Conservation (phyloP, 2,888 invertebrate species). For the Phaedon cochleariae region DNA sequence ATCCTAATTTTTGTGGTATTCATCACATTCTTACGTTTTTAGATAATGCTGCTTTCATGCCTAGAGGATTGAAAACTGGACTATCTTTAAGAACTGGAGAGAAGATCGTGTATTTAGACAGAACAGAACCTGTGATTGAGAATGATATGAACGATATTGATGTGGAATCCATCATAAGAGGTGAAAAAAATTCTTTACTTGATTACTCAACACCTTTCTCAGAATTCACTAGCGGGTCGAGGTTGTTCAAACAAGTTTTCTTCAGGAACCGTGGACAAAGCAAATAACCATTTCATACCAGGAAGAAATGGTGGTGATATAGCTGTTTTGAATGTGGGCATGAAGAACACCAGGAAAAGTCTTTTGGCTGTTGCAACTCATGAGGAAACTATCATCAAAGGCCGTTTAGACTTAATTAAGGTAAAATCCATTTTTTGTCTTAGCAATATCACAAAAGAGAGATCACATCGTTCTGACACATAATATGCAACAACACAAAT, state of each 20-base stretch:
- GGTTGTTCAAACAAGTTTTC: too few species aligned
- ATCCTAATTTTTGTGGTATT: not conserved
- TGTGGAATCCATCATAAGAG: constrained; percentile 45
- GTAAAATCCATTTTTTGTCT: constrained; percentile 39
- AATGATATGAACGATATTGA: constrained; percentile 38
- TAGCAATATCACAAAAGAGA: too few species aligned
- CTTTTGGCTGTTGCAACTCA: constrained; percentile 59
- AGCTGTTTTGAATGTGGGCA: constrained; percentile 55
- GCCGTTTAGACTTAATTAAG: constrained; percentile 58
- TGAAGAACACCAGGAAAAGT: constrained; percentile 46
- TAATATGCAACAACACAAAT: too few species aligned
- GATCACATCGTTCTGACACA: too few species aligned
- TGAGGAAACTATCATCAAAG: constrained; percentile 54
- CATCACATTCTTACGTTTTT: constrained; percentile 4
- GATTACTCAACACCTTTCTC: too few species aligned
- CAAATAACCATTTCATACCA: constrained; percentile 53
- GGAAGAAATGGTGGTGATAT: constrained; percentile 52
- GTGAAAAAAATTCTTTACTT: constrained; percentile 24
- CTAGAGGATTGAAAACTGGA: constrained; percentile 55
- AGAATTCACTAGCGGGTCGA: too few species aligned
- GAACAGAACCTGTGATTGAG: constrained; percentile 38
- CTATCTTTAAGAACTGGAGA: constrained; percentile 58
- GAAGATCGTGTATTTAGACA: constrained; percentile 51
- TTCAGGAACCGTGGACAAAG: constrained; percentile 19
- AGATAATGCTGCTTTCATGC: constrained; percentile 56